A percentile compares a stretch with the other conserved stretches of the same genome.
These are phyloP conservation scores for Incurvaria masculella DNA, from an alignment of 2,888 invertebrate species.

Conservation along the genomic window DNA sequence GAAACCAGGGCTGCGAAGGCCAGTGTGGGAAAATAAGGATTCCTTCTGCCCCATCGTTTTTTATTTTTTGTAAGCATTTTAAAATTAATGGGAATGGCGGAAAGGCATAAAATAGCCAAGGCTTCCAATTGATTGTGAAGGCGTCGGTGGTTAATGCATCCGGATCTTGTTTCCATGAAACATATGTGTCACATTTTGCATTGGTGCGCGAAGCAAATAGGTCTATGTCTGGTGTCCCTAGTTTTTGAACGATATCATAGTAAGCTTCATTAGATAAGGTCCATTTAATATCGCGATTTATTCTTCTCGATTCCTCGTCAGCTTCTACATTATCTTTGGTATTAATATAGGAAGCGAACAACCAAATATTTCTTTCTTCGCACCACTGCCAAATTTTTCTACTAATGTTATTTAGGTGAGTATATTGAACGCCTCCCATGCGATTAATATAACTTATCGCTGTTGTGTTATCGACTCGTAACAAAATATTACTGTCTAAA, in stretches of 20 bases:
- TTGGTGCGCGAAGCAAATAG: slow-evolving; percentile 3
- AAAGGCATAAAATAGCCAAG: slow-evolving; percentile 9
- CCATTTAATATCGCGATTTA: slow-evolving; percentile 12
- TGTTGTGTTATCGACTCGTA: slow-evolving; percentile 6
- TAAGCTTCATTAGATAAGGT: slow-evolving; percentile 5
- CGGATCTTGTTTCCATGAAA: slow-evolving; percentile 5
- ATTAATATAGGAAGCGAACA: slow-evolving; percentile 8
- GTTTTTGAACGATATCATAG: slow-evolving; percentile 1
- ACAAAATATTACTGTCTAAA: slow-evolving; percentile 4
- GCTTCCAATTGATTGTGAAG: slow-evolving; percentile 3
- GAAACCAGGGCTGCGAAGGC: not conserved
- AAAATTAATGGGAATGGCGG: slow-evolving; percentile 5
- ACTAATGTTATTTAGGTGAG: slow-evolving; percentile 11
- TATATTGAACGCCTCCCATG: slow-evolving; percentile 9
- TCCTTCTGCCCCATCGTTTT: not conserved
- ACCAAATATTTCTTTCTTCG: slow-evolving; percentile 4
- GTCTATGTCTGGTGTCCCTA: slow-evolving; percentile 8
- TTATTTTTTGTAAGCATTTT: slow-evolving; percentile 1
- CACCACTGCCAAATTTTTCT: slow-evolving; percentile 7
- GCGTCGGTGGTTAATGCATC: slow-evolving; percentile 4
- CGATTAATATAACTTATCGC: slow-evolving; percentile 3
- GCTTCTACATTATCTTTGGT: slow-evolving; percentile 9
- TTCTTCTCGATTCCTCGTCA: slow-evolving; percentile 11
- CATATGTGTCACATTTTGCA: not conserved
- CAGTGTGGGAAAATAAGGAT: slow-evolving; percentile 1